Evolutionary conservation across 2,888 invertebrate species (phyloP).

Genomic region (Opisthograptis luteolata): DNA sequence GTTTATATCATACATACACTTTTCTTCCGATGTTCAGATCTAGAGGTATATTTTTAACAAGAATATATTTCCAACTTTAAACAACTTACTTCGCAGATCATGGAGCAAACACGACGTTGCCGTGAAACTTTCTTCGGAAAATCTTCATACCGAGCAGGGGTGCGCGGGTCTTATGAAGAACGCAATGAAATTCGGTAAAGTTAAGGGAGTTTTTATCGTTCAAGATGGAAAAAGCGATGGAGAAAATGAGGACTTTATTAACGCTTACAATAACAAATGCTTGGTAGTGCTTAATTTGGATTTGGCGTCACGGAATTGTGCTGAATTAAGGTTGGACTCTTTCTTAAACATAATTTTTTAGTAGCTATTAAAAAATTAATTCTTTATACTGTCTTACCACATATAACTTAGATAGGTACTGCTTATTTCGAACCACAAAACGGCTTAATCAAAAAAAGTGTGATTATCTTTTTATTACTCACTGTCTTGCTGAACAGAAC

Average conservation of each 20-base stretch:
- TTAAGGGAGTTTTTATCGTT: constrained; percentile 57
- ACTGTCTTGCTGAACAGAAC: no score
- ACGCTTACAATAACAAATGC: constrained; percentile 43
- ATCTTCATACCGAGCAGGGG: constrained; percentile 49
- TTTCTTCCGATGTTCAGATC: constrained; percentile 10
- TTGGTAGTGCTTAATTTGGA: constrained; percentile 55
- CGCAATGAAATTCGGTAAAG: constrained; percentile 50
- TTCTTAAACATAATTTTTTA: no score
- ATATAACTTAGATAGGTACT: no score
- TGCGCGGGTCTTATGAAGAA: constrained; percentile 50
- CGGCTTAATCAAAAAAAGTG: no score
- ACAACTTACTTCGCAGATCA: constrained; percentile 39
- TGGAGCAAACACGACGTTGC: constrained; percentile 48
- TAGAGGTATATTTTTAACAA: constrained; percentile 24
- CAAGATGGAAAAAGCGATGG: constrained; percentile 25
- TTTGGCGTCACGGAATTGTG: constrained; percentile 50
- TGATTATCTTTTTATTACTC: no score
- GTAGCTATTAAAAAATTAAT: no score
- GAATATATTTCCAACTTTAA: constrained; percentile 28
- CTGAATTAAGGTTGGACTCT: constrained; percentile 50
- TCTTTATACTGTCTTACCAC: no score
- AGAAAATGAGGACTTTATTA: constrained; percentile 26
- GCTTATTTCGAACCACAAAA: no score
- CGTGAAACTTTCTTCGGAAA: constrained; percentile 50
- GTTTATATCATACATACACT: constrained; percentile 18